A percentile compares a stretch with the other conserved stretches of the same genome.
Conservation (phyloP, 2,888 invertebrate genomes). For the Cephus pygmeus region DNA sequence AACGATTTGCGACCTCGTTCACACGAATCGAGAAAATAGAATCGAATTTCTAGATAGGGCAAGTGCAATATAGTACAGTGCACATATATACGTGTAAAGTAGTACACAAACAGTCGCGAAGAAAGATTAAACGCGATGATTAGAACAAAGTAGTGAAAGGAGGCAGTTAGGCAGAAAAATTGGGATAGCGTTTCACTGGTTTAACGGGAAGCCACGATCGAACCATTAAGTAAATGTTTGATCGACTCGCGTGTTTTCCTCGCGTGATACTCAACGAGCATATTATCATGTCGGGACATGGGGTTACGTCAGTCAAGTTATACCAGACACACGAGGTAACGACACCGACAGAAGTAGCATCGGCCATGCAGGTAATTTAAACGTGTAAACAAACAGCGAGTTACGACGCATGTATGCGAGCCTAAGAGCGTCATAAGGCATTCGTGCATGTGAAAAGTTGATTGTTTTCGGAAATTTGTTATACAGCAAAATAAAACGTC, state of each 20-base stretch:
- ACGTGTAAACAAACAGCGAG: neutral
- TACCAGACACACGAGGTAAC: neutral
- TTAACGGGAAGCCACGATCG: neutral
- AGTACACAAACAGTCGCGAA: neutral
- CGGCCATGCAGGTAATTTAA: neutral
- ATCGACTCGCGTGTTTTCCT: neutral
- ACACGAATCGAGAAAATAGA: slow-evolving; percentile 23
- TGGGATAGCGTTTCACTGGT: neutral
- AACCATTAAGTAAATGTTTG: neutral
- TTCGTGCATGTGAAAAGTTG: neutral
- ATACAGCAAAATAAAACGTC: neutral
- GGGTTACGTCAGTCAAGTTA: neutral
- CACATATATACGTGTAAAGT: neutral
- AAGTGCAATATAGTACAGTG: neutral
- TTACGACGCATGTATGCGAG: neutral
- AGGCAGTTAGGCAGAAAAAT: neutral
- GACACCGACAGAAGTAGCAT: neutral
- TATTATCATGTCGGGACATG: neutral
- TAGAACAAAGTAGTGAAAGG: neutral
- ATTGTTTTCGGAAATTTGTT: neutral
- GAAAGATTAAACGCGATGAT: neutral
- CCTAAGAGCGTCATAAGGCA: neutral
- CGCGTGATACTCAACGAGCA: neutral
- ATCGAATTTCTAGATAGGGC: neutral
- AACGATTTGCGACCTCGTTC: slow-evolving; percentile 27